These are phyloP conservation scores for Leucoraja erinaceus DNA, from an alignment of 2,113 vertebrate species.

Conservation along the genomic window DNA sequence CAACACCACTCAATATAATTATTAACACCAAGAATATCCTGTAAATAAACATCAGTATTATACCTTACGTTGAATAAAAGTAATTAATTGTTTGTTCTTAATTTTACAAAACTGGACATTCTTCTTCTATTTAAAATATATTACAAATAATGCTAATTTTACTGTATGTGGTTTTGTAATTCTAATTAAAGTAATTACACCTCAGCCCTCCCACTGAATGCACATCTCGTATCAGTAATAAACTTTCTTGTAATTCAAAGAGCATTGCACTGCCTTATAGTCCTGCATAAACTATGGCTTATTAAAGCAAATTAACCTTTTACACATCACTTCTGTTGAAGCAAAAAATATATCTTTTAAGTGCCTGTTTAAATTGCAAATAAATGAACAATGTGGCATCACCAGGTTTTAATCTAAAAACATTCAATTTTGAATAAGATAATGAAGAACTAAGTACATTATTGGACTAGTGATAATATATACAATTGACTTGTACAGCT, in stretches of 20 bases:
- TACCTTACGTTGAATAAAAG: neutral
- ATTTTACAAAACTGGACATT: neutral
- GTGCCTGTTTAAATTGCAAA: neutral
- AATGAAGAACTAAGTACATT: slow-evolving; percentile 13
- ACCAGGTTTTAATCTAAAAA: slow-evolving; percentile 20
- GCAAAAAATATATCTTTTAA: neutral
- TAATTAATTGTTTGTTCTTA: neutral
- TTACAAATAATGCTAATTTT: neutral
- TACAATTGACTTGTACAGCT: slow-evolving; percentile 12
- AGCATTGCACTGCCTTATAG: neutral
- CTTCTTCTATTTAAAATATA: neutral
- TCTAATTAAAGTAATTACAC: slow-evolving; percentile 26
- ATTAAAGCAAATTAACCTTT: slow-evolving; percentile 31
- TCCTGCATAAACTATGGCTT: neutral
- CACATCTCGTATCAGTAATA: neutral
- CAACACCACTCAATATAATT: neutral
- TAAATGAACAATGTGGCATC: neutral
- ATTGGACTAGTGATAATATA: slow-evolving; percentile 1
- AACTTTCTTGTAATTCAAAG: slow-evolving; percentile 24
- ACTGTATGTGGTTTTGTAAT: neutral
- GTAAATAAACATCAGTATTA: neutral
- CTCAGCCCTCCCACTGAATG: neutral
- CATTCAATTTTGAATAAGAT: slow-evolving; percentile 24
- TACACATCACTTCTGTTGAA: slow-evolving; percentile 11
- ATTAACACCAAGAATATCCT: neutral